Base-by-base conservation (phyloP, 2,888 invertebrate species). In the Yponomeuta evonymella region DNA sequence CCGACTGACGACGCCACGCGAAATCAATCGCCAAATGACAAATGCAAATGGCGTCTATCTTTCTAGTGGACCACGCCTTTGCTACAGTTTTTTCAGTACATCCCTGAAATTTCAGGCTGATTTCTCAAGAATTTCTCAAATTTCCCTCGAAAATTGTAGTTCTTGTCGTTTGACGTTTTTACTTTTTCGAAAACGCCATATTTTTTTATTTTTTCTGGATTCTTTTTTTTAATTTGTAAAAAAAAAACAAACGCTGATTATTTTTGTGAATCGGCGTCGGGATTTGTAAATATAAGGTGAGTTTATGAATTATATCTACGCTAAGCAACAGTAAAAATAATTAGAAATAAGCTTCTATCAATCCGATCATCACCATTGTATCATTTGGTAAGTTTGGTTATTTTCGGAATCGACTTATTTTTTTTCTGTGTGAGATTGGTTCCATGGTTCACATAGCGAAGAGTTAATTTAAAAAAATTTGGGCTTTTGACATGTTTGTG, bases 191-290 rank as follows among this genome's bases (percentile, higher is more conserved):
- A 80, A 79, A 77, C 77, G 76, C 79, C 82, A 79, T 83, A 80
- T 82, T 79, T 78, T 83, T 83, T 81, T 79, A 74, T 79, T 79
- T 83, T 83, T 79, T 77, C 74, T 73, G 73, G 74, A 75, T 81
- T 82, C 78, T 83, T 86, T 85, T 87, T 87, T 88, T 86, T 80
- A 81, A 79, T 81, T 77, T 82, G 10, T 65, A 88, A 88, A 88
- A 23, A 77, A 88, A 89, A 90, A 89, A 87, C 86, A 89, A 88
- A 83, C 82, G 85, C 82, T 83, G 78, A 15, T 58, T 58, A 15
- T 15, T 58, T 58, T 58, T 58, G 51, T 58, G 51, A 15, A 58
- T 12, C 2, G 15, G 15, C 3, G 15, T 58, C 51, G 51, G 51
- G 51, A 58, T 58, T 58, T 58, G 12, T 9, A 58, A 58, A 58